These are phyloP conservation scores for Pseudomyrmex sp. DNA, from an alignment of 1,140 invertebrate genomes.

Conservation along the genomic window DNA sequence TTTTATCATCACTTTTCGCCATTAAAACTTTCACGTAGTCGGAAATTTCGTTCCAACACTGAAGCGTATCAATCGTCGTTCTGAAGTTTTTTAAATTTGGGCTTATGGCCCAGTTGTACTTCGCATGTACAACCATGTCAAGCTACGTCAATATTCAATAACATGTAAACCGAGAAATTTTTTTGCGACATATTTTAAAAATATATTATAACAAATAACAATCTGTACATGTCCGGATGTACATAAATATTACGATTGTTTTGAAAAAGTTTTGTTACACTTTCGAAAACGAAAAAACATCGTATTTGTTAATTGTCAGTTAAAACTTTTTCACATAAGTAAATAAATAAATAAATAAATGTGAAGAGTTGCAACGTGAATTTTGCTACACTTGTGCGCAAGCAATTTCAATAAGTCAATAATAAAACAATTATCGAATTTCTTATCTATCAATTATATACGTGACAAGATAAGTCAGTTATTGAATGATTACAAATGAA, in stretches of 20 bases:
- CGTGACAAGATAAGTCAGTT: slow-evolving; percentile 9
- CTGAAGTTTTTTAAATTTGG: neutral
- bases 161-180: neutral
- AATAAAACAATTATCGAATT: neutral
- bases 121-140: slow-evolving; percentile 12
- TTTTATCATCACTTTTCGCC: neutral
- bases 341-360: neutral
- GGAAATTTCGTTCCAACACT: neutral
- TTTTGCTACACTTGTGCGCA: too few relatives aligned
- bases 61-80: neutral
- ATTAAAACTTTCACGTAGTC: neutral
- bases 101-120: neutral
- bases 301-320: neutral
- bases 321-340: neutral
- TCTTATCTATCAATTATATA: neutral
- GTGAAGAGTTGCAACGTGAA: too few relatives aligned
- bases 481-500: neutral
- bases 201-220: neutral
- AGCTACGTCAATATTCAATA: neutral
- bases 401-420: neutral
- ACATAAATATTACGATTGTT: neutral
- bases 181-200: neutral
- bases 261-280: neutral
- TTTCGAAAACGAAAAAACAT: neutral
- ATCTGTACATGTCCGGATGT: neutral